Evolutionary conservation across 2,888 invertebrate genomes (phyloP).

Genomic region (Ashinkailepas kermadecensis): DNA sequence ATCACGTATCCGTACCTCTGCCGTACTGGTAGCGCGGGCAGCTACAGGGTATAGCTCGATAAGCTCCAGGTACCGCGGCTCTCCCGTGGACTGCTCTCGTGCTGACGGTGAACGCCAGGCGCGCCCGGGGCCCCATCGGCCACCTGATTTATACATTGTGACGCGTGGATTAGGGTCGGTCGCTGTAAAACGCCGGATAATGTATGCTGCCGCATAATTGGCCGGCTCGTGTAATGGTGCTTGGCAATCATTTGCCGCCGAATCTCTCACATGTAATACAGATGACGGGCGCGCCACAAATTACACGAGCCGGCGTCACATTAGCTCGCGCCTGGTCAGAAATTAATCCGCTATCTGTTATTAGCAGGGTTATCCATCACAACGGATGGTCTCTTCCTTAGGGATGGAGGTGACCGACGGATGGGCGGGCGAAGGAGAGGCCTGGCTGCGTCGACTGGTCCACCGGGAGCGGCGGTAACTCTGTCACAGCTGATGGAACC

Average conservation of each 20-base stretch:
- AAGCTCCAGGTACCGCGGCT: no score
- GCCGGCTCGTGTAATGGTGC: neutral
- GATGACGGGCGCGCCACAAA: neutral
- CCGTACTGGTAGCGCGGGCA: no score
- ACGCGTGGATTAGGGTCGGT: neutral
- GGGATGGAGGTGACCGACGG: no score
- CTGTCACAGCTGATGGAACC: no score
- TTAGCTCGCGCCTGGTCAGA: neutral
- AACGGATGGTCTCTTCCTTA: no score
- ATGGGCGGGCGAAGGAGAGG: no score
- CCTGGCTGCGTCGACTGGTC: no score
- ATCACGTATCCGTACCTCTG: no score
- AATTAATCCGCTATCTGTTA: conserved; percentile 13
- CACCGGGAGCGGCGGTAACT: no score
- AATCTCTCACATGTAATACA: conserved; percentile 16
- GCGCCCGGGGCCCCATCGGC: neutral
- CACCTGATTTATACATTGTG: conserved; percentile 3
- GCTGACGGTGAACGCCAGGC: neutral
- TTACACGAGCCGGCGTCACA: neutral
- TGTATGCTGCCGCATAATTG: conserved; percentile 1
- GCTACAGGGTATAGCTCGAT: no score
- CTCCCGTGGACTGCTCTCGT: no score
- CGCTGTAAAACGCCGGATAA: neutral
- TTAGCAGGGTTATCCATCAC: conserved; percentile 7
- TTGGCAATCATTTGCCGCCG: neutral